phyloP scores from a whole-genome alignment of 2,888 invertebrate genomes.

The Hecatera dysodea region DNA sequence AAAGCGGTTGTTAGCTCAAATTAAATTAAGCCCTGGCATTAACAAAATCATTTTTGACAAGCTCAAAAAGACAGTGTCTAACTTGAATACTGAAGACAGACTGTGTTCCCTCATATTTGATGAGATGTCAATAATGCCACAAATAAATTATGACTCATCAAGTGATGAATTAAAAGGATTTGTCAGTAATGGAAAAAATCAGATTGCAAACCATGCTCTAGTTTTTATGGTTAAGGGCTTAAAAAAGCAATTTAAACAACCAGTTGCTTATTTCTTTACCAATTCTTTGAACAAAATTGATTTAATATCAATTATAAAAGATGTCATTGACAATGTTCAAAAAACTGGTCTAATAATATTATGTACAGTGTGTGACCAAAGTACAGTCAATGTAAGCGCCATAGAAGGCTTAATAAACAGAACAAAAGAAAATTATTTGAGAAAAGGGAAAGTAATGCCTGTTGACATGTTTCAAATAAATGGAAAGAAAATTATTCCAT shows the following conservation, averaged over 20 bases:
- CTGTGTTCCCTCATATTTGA: background rate
- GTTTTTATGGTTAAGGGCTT: background rate
- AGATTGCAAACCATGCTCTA: background rate
- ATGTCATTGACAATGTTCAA: background rate
- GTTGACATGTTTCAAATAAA: background rate
- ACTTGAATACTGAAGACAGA: background rate
- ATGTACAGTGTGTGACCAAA: background rate
- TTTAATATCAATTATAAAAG: background rate
- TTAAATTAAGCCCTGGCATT: background rate
- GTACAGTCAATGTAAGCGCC: background rate
- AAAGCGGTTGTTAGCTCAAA: background rate
- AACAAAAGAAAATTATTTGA: background rate
- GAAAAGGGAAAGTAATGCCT: background rate
- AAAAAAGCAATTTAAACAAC: background rate
- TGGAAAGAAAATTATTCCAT: background rate
- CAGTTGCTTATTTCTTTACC: background rate
- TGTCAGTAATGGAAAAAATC: background rate
- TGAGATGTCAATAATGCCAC: conserved; percentile 1
- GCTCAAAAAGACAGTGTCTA: background rate
- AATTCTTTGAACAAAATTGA: background rate
- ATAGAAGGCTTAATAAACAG: background rate
- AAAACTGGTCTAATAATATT: background rate
- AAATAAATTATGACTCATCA: background rate
- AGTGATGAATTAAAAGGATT: background rate
- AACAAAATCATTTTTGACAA: background rate